A percentile compares a stretch with the other conserved stretches of the same genome.
phyloP scores from a whole-genome alignment of 35 echinoderm and acorn worm species.

The Heliocidaris tuberculata region DNA sequence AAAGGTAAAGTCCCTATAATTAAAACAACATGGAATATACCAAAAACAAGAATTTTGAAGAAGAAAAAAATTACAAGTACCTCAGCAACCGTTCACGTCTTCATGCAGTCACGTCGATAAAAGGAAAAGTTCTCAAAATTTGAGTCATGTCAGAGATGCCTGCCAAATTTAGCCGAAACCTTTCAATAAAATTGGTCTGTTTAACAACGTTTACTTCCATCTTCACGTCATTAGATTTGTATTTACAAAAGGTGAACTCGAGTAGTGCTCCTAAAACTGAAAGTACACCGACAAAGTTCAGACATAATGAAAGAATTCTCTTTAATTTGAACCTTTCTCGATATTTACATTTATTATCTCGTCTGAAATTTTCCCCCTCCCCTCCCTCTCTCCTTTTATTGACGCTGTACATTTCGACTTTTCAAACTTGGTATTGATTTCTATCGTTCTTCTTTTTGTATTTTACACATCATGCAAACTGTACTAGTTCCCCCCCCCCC shows the following conservation, averaged over 20 bases:
- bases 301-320: slow-evolving; percentile 41
- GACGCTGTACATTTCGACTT: background rate
- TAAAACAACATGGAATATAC: too few species aligned
- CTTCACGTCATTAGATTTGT: slow-evolving; percentile 29
- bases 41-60: background rate
- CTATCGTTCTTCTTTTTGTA: background rate
- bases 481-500: too few species aligned
- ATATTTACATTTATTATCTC: slow-evolving; percentile 43
- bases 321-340: slow-evolving; percentile 35
- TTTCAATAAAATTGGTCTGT: slow-evolving; percentile 43
- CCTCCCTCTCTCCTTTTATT: background rate
- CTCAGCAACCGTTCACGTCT: background rate
- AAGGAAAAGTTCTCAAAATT: slow-evolving; percentile 11
- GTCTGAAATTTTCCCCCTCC: background rate
- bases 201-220: slow-evolving; percentile 33
- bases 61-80: background rate
- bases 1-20: too few species aligned
- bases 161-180: slow-evolving; percentile 34
- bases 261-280: slow-evolving; percentile 38
- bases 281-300: slow-evolving; percentile 48
- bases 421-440: background rate
- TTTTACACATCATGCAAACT: too few species aligned
- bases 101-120: background rate
- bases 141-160: background rate
- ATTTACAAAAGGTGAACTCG: slow-evolving; percentile 32